Evolutionary conservation across 2,888 invertebrate species (phyloP).

Genomic region (Stegana nigrithorax): DNA sequence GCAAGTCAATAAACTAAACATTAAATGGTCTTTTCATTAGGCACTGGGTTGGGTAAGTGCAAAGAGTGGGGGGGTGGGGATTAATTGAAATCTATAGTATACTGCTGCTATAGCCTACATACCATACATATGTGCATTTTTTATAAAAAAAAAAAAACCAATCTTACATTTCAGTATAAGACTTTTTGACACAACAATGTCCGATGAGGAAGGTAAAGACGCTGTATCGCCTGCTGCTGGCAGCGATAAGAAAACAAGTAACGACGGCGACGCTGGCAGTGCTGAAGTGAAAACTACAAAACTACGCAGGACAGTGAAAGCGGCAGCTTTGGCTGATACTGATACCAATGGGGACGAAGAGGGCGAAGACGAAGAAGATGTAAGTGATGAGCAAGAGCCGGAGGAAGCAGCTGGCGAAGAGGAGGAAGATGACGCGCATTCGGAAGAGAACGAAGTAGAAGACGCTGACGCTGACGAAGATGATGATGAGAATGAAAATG

Average conservation of each 20-base stretch:
- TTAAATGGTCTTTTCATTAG: constrained; percentile 20
- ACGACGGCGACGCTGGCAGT: background rate
- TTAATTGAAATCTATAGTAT: too few species aligned
- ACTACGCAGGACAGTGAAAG: too few species aligned
- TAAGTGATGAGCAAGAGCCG: too few species aligned
- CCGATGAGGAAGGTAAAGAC: background rate
- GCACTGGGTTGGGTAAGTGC: too few species aligned
- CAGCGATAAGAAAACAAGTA: background rate
- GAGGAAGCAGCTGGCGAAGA: constrained; percentile 30
- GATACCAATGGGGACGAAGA: too few species aligned
- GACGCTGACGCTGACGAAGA: background rate
- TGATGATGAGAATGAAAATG: constrained; percentile 11
- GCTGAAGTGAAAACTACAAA: too few species aligned
- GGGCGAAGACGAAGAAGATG: too few species aligned
- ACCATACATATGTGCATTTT: background rate
- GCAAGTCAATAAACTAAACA: constrained; percentile 51
- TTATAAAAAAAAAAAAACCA: background rate
- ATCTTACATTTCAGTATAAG: background rate
- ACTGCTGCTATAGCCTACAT: too few species aligned
- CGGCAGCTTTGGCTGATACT: too few species aligned
- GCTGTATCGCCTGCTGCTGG: background rate
- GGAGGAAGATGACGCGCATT: constrained; percentile 12
- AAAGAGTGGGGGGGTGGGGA: too few species aligned
- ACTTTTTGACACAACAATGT: background rate
- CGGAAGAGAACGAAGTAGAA: constrained; percentile 11